A percentile compares a stretch with the other conserved stretches of the same genome.
Conservation (phyloP, 2,113 vertebrate genomes). For the Cyanocitta stelleri region DNA sequence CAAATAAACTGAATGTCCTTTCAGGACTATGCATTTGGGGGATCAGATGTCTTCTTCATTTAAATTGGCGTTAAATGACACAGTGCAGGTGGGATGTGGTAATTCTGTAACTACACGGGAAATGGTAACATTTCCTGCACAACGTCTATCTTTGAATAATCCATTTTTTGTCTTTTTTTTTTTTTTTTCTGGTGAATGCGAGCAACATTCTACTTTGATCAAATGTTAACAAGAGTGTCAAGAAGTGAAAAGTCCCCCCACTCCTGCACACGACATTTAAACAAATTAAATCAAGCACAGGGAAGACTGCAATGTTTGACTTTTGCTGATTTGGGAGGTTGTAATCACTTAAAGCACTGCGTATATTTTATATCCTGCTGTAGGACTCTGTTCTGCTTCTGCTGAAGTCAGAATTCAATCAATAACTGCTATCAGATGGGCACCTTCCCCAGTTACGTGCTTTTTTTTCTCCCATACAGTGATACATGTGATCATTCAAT, state of each 20-base stretch:
- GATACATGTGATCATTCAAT: background rate
- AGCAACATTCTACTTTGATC: background rate
- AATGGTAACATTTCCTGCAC: background rate
- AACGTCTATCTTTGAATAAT: background rate
- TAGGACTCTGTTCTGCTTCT: background rate
- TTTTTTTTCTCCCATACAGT: background rate
- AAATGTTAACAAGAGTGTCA: background rate
- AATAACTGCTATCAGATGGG: background rate
- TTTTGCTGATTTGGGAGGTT: background rate
- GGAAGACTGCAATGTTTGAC: slow-evolving; percentile 8
- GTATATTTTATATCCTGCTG: background rate
- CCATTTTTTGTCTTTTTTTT: background rate
- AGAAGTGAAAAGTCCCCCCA: background rate
- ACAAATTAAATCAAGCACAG: slow-evolving; percentile 29
- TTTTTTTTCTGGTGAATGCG: background rate
- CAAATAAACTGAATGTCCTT: background rate
- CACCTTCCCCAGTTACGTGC: background rate
- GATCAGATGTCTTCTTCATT: background rate
- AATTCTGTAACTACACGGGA: background rate
- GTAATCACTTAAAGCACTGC: background rate
- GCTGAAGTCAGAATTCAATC: background rate
- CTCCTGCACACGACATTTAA: background rate
- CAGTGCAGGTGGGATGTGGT: background rate
- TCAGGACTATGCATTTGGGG: background rate
- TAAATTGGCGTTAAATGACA: background rate